Base-by-base conservation (phyloP, 2,113 vertebrate genomes). In the Pluvianellus socialis region DNA sequence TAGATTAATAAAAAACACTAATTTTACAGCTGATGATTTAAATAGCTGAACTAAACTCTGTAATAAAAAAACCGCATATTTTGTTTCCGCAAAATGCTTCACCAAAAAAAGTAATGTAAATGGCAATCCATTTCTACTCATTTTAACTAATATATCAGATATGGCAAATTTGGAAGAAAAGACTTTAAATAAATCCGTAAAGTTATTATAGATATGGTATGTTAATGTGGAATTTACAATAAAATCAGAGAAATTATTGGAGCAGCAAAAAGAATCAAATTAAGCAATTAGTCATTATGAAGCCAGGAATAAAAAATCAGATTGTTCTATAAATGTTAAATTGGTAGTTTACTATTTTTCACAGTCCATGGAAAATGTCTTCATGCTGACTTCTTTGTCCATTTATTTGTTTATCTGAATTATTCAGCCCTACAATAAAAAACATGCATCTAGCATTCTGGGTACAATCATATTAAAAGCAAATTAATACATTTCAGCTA, bases 261-360 rank as follows among this genome's bases (percentile, higher is more conserved):
- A 94, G 44, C 44, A 72, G 61, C 21, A 72, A 79, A 92, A 96
- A 53, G 4, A 11, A 72, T 75, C 35, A 40, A 56, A 66, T 83
- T 84, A 95, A 87, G 32, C 22, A 88, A 65, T 87, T 89, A 89
- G 24, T 92, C 38, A 92, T 87, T 86, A 88, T 49, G 47, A 95
- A 89, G 24, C 8, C 12, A 77, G 61, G 89, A 56, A 89, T 86
- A 49, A 89, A 90, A 80, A 7, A 67, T 5, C 5, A 75, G 56
- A 42, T 14, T 62, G 15, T 84, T 81, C 56, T 56, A 81, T 90
- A 72, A 68, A 67, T 56, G 47, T 90, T 93, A 63, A 93, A 50
- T 55, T 77, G 4, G 10, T 30, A 55, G 12, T 86, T 93, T 30
- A 65, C 10, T 52, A 6, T 70, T 79, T 83, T 88, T 88, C 56